Base-by-base conservation (phyloP, 2,888 invertebrate genomes). In the Crematogaster levior region DNA sequence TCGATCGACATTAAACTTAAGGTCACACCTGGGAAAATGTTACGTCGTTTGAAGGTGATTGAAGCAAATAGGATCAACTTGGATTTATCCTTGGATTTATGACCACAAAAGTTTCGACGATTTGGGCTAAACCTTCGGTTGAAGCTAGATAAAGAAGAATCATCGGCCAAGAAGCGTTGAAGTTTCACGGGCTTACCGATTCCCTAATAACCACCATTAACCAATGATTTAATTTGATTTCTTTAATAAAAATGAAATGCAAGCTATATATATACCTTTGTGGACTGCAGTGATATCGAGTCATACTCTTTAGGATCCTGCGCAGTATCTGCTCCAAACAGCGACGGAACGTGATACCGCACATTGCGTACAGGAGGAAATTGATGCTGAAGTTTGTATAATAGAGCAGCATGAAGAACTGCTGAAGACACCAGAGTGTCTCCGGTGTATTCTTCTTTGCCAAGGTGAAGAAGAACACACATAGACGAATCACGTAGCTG, bases 301-400 rank as follows among this genome's bases (percentile, higher is more conserved):
- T 94, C 56, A 95, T 87, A 72, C 92, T 93, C 87, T 95, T 95
- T 37, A 95, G 86, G 46, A 93, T 92, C 85, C 95, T 95, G n/a
- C 95, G 93, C n/a, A 95, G 87, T 40, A 95, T 92, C 87, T 95
- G 95, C 90, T 95, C 94, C 53, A 96, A 92, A 88, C 96, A 96
- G 51, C 95, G 94, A 3, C 96, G 94, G 90, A 96, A 96, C 1
- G 96, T 96, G 72, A 95, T 95, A 0, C 96, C 96, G 88, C 96
- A 96, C 95, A 96, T 96, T 10, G 96, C 95, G 93, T 97, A 96
- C 24, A 96, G 94, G 10, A 96, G 92, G 91, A 96, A 96, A 91
- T 96, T 96, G 82, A 96, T 95, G 91, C 96, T 96, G 93, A 96
- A 96, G 92, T 96, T 96, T 7, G 96, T 96, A 93, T 96, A 96